phyloP scores from a whole-genome alignment of 2,113 vertebrate species.

The Nibea coibor region DNA sequence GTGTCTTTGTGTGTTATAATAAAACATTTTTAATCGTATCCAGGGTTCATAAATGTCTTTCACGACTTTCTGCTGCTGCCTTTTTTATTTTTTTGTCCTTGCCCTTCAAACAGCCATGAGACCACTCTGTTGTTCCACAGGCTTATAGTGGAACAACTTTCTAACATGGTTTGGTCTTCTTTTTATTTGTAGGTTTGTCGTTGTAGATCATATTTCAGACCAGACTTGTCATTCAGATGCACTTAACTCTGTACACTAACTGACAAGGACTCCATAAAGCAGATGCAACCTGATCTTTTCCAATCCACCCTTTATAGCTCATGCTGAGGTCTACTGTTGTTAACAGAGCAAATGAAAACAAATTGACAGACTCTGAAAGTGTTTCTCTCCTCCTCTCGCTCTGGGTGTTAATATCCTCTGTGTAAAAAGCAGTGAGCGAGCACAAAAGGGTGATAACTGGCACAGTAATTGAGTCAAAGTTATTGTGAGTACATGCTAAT shows the following conservation, averaged over 20 bases:
- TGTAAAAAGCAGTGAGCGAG: conserved; percentile 29
- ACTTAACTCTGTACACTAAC: background rate
- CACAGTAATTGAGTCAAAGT: conserved; percentile 57
- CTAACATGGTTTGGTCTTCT: no score
- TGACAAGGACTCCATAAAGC: background rate
- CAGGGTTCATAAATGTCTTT: no score
- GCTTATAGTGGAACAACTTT: background rate
- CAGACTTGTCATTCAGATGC: background rate
- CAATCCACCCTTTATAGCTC: background rate
- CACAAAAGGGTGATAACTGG: conserved; percentile 41
- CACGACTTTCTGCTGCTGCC: no score
- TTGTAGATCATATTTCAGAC: background rate
- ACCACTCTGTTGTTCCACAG: background rate
- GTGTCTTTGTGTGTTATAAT: no score
- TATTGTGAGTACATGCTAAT: conserved; percentile 64
- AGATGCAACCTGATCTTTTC: conserved; percentile 2
- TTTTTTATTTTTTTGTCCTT: no score
- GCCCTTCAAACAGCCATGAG: no score
- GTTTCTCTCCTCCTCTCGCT: conserved; percentile 10
- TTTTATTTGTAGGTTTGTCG: background rate
- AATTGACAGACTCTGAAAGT: background rate
- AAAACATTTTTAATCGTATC: no score
- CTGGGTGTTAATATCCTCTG: conserved; percentile 7
- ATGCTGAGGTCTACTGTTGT: background rate
- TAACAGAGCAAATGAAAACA: background rate